These are phyloP conservation scores for Melanostoma mellinum DNA, from an alignment of 2,888 invertebrate genomes.

Conservation along the genomic window DNA sequence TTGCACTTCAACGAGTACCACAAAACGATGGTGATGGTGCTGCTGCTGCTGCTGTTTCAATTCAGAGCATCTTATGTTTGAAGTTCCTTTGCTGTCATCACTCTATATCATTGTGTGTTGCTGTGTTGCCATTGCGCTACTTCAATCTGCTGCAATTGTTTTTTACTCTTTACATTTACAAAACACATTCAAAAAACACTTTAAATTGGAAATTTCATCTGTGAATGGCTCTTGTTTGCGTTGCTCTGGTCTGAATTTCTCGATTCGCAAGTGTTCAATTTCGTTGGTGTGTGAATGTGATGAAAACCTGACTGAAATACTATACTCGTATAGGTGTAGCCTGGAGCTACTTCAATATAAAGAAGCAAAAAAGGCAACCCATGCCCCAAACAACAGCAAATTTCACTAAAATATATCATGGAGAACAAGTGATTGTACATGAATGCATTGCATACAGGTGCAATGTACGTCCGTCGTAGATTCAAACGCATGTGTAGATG, in stretches of 20 bases:
- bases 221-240: constrained; percentile 34
- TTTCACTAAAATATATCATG: constrained; percentile 46
- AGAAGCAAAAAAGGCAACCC: constrained; percentile 14
- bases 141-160: constrained; percentile 43
- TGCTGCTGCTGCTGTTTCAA: constrained; percentile 14
- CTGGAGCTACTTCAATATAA: constrained; percentile 35
- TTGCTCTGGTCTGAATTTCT: constrained; percentile 53
- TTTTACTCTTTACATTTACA: neutral
- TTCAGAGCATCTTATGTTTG: constrained; percentile 39
- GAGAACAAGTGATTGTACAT: constrained; percentile 63
- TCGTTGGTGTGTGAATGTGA: constrained; percentile 1
- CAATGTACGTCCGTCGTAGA: neutral
- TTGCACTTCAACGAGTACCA: constrained; percentile 54
- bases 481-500: neutral
- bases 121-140: constrained; percentile 41
- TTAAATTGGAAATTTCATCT: constrained; percentile 60
- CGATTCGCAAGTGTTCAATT: constrained; percentile 20
- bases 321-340: constrained; percentile 17
- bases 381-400: constrained; percentile 30
- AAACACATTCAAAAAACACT: constrained; percentile 56
- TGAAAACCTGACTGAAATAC: constrained; percentile 47
- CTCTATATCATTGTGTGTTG: constrained; percentile 2
- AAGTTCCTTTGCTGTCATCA: constrained; percentile 8
- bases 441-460: constrained; percentile 41
- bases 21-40: neutral